Evolutionary conservation across 2,113 vertebrate species (phyloP), one percentile per base, ranked within the genome.

Genomic region (Dasyurus viverrinus): DNA sequence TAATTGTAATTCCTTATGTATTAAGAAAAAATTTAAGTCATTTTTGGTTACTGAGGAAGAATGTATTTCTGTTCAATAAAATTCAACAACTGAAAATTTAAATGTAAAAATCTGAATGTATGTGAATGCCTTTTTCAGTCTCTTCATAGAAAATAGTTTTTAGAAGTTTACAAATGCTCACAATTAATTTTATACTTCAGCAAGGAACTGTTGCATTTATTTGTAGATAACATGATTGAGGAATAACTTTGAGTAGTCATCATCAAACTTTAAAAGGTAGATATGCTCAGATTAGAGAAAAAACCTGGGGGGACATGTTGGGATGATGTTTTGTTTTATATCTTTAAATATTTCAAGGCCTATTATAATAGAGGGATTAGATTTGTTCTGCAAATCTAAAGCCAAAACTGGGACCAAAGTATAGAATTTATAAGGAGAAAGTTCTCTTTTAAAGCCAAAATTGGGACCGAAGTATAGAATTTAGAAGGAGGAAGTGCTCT

Each of bases 21-120:
- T 91, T 97, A 95, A 95, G 93, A 95, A 90, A 90, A 94, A 54
- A 96, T 97, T 93, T 96, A 95, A 96, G 30, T 96, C 53, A 92
- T 96, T 97, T 95, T 93, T 97, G 89, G 90, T 96, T 98, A 96
- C 93, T 97, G 94, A 98, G 89, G 89, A 97, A 96, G 89, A 97
- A 97, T 97, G 76, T 90, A 96, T 52, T 97, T 96, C 95, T 98
- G 92, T 97, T 97, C 96, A 98, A 98, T 98, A 98, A 98, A 98
- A 98, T 95, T 93, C 94, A 96, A 94, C 95, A 97, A 97, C 97
- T 97, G 95, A 98, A 98, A 97, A 97, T 98, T 97, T 93, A 97
- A 97, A 95, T 96, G 97, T 68, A 95, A 90, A 97, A 98, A 97
- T 98, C 94, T 98, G 97, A 4, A 92, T 97, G 91, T 42, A 53